Evolutionary conservation across 92 coral and sea anemone genomes (phyloP), one percentile per base, ranked within the genome.

Genomic region (Phenganax marumi): DNA sequence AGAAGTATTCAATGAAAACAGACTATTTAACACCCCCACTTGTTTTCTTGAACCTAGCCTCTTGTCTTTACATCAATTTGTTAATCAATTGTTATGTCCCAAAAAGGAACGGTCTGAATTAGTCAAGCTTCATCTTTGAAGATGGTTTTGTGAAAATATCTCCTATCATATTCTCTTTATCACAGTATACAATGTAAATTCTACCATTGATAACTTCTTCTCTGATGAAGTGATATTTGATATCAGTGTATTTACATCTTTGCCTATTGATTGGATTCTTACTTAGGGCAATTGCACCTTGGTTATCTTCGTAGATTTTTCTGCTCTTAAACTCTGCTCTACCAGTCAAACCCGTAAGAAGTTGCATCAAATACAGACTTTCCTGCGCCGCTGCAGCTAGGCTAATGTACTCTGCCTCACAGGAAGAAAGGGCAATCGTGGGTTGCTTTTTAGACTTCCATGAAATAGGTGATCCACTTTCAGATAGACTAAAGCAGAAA

Each of bases 391-490:
- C 79, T 25, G 84, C 77, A 50, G 86, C 80, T 50, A 85, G 57
- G 51, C 80, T 81, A 50, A 80, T 80, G 43, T 80, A 85, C 86
- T 87, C 90, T 10, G 80, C 90, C 52, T 87, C 85, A 68, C 73
- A 75, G 6, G 84, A 82, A 7, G 84, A 83, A 8, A 87, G 71
- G 58, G 90, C 87, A 65, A 87, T 7, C n/a, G n/a, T n/a, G n/a
- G n/a, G n/a, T n/a, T n/a, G n/a, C n/a, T n/a, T n/a, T n/a, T n/a
- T n/a, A n/a, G 83, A 81, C 73, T 82, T 87, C 85, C 90, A 87
- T 21, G 84, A 75, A 43, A 83, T 65, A 64, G 90, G 84, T n/a
- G n/a, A n/a, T 48, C 90, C 85, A 33, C 72, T 71, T 62, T 19
- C 56, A 25, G 55, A 66, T n/a, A n/a, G n/a, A n/a, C n/a, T n/a